These are phyloP conservation scores for Meghimatium bilineatum DNA, from an alignment of 2,888 invertebrate species.

Conservation along the genomic window DNA sequence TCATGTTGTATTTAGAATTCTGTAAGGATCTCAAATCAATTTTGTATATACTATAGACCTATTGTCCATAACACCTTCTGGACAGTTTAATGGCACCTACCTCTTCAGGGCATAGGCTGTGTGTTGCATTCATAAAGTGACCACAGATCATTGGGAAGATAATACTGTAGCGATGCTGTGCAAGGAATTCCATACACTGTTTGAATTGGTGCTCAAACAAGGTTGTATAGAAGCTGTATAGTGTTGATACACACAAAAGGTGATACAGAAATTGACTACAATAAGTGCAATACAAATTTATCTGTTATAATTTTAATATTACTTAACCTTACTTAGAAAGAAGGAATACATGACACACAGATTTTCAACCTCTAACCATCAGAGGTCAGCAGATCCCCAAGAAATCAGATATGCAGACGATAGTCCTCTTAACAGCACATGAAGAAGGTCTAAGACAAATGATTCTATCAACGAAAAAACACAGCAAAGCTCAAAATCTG, in stretches of 20 bases:
- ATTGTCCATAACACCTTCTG: background rate
- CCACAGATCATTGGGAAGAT: slow-evolving; percentile 98
- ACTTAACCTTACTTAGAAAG: background rate
- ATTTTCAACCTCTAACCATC: too few relatives aligned
- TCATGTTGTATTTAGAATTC: background rate
- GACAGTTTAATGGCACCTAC: slow-evolving; percentile 51
- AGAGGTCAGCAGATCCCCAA: too few relatives aligned
- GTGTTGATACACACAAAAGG: background rate
- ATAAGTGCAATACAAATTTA: background rate
- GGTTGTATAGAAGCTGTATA: slow-evolving; percentile 89
- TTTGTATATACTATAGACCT: background rate
- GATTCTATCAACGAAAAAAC: too few relatives aligned
- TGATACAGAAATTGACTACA: background rate
- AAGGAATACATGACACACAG: too few relatives aligned
- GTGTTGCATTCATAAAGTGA: slow-evolving; percentile 98
- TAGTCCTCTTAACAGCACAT: too few relatives aligned
- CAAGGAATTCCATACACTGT: slow-evolving; percentile 98
- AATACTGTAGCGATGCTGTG: slow-evolving; percentile 94
- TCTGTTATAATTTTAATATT: background rate
- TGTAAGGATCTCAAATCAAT: background rate
- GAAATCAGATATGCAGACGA: too few relatives aligned
- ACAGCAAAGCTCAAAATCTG: too few relatives aligned
- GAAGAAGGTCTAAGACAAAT: too few relatives aligned
- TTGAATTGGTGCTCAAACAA: slow-evolving; percentile 99
- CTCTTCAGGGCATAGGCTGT: slow-evolving; percentile 98